These are phyloP conservation scores for Diplolepis rosae DNA, from an alignment of 2,888 invertebrate genomes.

Conservation along the genomic window DNA sequence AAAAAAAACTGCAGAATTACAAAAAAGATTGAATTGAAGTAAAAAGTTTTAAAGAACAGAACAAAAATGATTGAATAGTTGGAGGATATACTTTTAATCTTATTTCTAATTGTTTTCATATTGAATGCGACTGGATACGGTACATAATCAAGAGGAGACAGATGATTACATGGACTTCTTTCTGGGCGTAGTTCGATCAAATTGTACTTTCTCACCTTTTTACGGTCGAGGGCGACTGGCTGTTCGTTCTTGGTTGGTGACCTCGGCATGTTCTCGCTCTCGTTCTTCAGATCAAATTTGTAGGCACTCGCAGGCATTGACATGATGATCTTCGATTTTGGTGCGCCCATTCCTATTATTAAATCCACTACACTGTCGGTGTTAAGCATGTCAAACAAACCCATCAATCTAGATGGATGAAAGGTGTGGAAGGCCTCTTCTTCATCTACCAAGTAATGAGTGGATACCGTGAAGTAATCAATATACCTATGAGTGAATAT, in stretches of 20 bases:
- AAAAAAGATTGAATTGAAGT: too few relatives aligned
- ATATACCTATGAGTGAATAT: slow-evolving; percentile 73
- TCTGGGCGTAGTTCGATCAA: slow-evolving; percentile 1
- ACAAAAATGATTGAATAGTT: too few relatives aligned
- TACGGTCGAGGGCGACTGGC: slow-evolving; percentile 77
- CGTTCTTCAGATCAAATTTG: slow-evolving; percentile 80
- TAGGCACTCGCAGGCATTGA: slow-evolving; percentile 82
- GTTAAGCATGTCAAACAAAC: slow-evolving; percentile 85
- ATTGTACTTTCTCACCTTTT: slow-evolving; percentile 72
- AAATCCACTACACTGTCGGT: slow-evolving; percentile 86
- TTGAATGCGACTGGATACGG: background rate
- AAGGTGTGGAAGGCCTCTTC: slow-evolving; percentile 79
- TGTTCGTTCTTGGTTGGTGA: slow-evolving; percentile 78
- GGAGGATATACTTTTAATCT: background rate
- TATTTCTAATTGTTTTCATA: background rate
- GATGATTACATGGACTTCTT: slow-evolving; percentile 1
- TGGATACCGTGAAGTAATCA: slow-evolving; percentile 81
- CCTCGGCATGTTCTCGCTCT: slow-evolving; percentile 81
- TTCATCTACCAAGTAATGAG: slow-evolving; percentile 80
- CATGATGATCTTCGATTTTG: slow-evolving; percentile 81
- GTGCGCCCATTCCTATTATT: slow-evolving; percentile 82
- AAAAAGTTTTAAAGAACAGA: too few relatives aligned
- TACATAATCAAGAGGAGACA: background rate
- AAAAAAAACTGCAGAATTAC: too few relatives aligned
- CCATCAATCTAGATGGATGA: slow-evolving; percentile 84